These are phyloP conservation scores for Lophius piscatorius DNA, from an alignment of 2,113 vertebrate species.

Conservation along the genomic window DNA sequence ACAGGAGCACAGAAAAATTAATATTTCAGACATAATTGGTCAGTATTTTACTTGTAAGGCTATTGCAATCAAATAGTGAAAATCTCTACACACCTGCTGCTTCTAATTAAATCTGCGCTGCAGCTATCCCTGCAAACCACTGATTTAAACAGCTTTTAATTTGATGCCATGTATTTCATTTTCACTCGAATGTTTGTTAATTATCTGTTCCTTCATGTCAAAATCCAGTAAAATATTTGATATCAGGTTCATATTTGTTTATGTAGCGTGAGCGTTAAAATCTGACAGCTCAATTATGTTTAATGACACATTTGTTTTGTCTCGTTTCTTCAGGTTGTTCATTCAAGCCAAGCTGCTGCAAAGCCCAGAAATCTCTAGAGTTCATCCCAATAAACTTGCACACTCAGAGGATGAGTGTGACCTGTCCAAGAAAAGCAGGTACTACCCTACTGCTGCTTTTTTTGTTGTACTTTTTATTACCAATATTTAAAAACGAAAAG, in stretches of 20 bases:
- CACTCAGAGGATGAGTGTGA: slow-evolving; percentile 95
- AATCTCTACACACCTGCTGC: neutral
- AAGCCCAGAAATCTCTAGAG: slow-evolving; percentile 95
- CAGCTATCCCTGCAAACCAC: slow-evolving; percentile 9
- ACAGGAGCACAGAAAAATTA: neutral
- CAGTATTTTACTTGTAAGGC: neutral
- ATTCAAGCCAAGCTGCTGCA: slow-evolving; percentile 97
- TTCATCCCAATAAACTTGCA: slow-evolving; percentile 97
- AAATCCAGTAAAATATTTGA: too few species aligned
- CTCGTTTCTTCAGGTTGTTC: slow-evolving; percentile 84
- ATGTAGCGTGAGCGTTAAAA: neutral
- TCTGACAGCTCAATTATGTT: neutral
- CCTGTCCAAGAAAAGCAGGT: slow-evolving; percentile 92
- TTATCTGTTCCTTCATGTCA: too few species aligned
- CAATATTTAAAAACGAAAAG: too few species aligned
- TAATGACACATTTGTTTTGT: slow-evolving; percentile 31
- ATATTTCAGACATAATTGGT: neutral
- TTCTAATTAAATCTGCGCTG: slow-evolving; percentile 16
- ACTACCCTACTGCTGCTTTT: slow-evolving; percentile 18
- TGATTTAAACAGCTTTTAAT: slow-evolving; percentile 22
- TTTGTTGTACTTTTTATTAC: too few species aligned
- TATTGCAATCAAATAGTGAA: slow-evolving; percentile 9
- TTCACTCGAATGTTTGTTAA: too few species aligned
- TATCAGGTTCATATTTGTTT: too few species aligned
- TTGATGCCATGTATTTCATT: slow-evolving; percentile 12